These are phyloP conservation scores for Villa cingulata DNA, from an alignment of 2,888 invertebrate genomes.

Conservation along the genomic window DNA sequence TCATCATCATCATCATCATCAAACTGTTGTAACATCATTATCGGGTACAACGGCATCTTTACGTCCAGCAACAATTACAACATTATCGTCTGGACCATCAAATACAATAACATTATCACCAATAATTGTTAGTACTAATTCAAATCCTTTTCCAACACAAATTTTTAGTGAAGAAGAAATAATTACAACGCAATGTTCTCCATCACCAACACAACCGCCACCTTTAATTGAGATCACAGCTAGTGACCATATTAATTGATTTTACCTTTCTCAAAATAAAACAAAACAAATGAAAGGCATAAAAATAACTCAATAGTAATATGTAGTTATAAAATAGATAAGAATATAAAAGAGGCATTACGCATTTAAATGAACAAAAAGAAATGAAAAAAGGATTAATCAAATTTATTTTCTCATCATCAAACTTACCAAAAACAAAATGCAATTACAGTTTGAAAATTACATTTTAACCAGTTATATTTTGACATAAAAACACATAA, in stretches of 20 bases:
- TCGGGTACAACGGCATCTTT: constrained; percentile 13
- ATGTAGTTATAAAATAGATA: too few species aligned
- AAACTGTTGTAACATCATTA: constrained; percentile 5
- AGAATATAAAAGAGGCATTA: too few species aligned
- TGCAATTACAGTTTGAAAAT: too few species aligned
- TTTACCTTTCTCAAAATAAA: too few species aligned
- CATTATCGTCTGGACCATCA: constrained; percentile 1
- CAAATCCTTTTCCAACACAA: constrained; percentile 21
- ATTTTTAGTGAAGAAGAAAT: constrained; percentile 14
- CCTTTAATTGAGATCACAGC: constrained; percentile 1
- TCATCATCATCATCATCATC: constrained; percentile 15
- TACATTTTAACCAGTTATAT: too few species aligned
- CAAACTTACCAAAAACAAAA: too few species aligned
- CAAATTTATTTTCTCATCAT: too few species aligned
- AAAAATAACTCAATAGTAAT: too few species aligned
- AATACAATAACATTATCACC: constrained; percentile 20
- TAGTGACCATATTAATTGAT: not conserved
- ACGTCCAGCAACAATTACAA: not conserved
- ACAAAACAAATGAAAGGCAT: too few species aligned
- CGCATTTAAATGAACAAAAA: too few species aligned
- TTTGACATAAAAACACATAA: too few species aligned
- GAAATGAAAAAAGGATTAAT: too few species aligned
- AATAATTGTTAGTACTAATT: constrained; percentile 17
- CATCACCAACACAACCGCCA: constrained; percentile 1
- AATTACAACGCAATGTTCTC: constrained; percentile 4